A percentile compares a stretch with the other conserved stretches of the same genome.
Conservation (phyloP, 1,140 invertebrate genomes). For the Eriocheir sinensis region DNA sequence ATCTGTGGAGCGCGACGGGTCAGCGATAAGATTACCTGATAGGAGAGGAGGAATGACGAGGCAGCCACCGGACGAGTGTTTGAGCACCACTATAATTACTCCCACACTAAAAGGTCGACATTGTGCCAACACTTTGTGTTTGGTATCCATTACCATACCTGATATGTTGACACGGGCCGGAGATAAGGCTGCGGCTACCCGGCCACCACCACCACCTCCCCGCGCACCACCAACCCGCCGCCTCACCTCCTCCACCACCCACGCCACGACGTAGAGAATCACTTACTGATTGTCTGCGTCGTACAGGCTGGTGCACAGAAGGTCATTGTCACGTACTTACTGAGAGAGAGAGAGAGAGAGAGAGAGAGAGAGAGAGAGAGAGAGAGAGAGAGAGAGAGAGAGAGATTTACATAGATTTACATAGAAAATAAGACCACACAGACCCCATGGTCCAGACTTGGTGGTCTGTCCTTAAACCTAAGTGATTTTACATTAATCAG, state of each 20-base stretch:
- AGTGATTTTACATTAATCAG: too few species aligned
- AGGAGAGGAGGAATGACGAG: constrained; percentile 36
- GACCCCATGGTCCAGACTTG: too few species aligned
- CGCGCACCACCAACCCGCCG: neutral
- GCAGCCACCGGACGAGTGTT: constrained; percentile 33
- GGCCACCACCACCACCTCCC: neutral
- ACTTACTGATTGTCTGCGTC: neutral
- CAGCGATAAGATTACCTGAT: constrained; percentile 58
- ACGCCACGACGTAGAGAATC: too few species aligned
- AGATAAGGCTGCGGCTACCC: neutral
- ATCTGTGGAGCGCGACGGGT: constrained; percentile 10
- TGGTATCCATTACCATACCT: constrained; percentile 63
- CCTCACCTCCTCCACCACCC: neutral
- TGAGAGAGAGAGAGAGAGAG: constrained; percentile 11
- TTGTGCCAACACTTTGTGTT: constrained; percentile 63
- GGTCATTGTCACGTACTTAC: neutral
- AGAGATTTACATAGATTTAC: too few species aligned
- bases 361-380: constrained; percentile 51
- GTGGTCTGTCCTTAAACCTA: too few species aligned
- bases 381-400: constrained; percentile 37
- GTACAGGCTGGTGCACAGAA: neutral
- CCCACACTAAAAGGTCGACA: constrained; percentile 62
- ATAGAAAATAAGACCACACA: too few species aligned
- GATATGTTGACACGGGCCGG: constrained; percentile 38
- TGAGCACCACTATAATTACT: constrained; percentile 56